Base-by-base conservation (phyloP, 2,888 invertebrate genomes). In the Habrosyne pyritoides region DNA sequence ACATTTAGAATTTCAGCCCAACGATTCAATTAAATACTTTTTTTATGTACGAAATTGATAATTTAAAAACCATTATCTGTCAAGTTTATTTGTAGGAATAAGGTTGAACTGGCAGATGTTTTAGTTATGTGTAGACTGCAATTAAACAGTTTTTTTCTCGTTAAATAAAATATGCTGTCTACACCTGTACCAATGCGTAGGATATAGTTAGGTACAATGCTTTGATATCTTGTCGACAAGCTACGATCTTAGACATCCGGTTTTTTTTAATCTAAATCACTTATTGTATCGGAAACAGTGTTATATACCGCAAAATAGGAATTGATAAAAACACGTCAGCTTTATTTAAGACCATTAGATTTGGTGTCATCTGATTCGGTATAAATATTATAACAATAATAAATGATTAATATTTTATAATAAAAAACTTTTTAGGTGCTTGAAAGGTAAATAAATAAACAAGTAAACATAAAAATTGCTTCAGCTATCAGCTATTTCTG, bases 41-140 rank as follows among this genome's bases (percentile, higher is more conserved):
- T n/a, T 50, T 28, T 50, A 28, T 30, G 50, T 30, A 42, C 42
- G 28, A 28, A 50, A 28, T 50, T 14, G 50, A 12, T 14, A 12
- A 50, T 50, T 50, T 30, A 21, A 28, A 30, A 50, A 50, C 50
- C 21, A 50, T 50, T 50, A 30, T 30, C 30, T 50, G 28, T 50
- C 28, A 28, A 49, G 28, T 49, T 49, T 49, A 49, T 49, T 49
- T 28, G 18, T 22, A 49, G 7, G 18, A 50, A 50, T 50, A n/a
- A 28, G 28, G 28, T 30, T 28, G 18, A 18, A 18, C 50, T 50
- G 10, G 50, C 50, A 24, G 28, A 50, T 50, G 50, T 18, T 50
- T 28, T 21, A 21, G 18, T 50, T 50, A 36, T 14, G 12, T 12
- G n/a, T 28, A 50, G 50, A 4, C 28, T 21, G 7, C 18, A 50